Evolutionary conservation across 2,888 invertebrate genomes (phyloP), one percentile per base, ranked within the genome.

Genomic region (Drosophila maculinotata): DNA sequence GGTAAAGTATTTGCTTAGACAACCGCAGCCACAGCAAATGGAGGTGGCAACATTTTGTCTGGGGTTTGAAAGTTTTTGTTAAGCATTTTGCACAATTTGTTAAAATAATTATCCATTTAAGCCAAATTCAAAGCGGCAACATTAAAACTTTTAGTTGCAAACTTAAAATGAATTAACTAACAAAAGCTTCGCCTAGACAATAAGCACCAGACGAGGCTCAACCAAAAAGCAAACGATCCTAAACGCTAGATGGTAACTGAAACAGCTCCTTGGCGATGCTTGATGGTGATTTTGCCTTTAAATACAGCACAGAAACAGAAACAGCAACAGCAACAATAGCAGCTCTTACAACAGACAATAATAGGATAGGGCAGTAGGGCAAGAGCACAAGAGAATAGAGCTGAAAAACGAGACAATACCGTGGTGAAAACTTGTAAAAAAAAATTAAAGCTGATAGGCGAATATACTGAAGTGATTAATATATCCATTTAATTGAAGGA

Each of bases 71-170:
- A 79, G 62, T 76, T 76, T 73, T 47, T 58, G 74, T 56, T 69
- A 64, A 74, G 66, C 74, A 73, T 69, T 76, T 74, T 66, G 76
- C 81, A 59, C 81, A 81, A 84, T 81, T 81, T 81, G 80, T 81
- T 84, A 76, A 81, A 84, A 81, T 81, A 81, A 81, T 81, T 81
- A 81, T 81, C 81, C 84, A 79, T 81, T 84, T 84, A 76, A 62
- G 68, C 48, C 64, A 81, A 81, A 81, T 79, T 84, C 84, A 81
- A 84, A 78, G 81, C 67, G 76, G 70, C 84, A 80, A 80, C 79
- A 81, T 73, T 79, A 56, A 74, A 81, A 81, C 81, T 81, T 81
- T 84, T 64, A 74, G 81, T 64, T 84, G 65, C 60, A 71, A 84
- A 81, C 84, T 84, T 70, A 56, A 76, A 79, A 81, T 64, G 81